Evolutionary conservation across 2,797 vertebrate genomes (phyloP), one percentile per base, ranked within the genome.

Genomic region (Acipenser ruthenus): DNA sequence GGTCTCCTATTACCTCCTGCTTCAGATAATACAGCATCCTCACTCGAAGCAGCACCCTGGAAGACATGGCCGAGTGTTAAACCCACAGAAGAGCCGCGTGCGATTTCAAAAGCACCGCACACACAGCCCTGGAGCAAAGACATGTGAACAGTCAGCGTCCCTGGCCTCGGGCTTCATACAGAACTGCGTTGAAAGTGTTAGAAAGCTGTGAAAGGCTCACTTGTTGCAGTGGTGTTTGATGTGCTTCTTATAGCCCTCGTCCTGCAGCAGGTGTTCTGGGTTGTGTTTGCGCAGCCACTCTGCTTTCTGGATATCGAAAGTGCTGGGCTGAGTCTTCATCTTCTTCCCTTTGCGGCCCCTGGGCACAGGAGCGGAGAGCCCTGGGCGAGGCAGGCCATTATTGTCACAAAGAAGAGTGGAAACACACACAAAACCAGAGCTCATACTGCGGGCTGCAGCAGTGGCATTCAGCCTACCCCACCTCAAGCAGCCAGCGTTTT

Each of bases 1-100:
- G 93, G 83, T 73, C 88, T 79, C 97, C 95, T 80, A 99, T 98
- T 75, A 99, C 93, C 89, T 99, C 97, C 86, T 99, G 97, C 84
- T 97, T 99, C 83, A 99, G 89, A 82, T 99, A 99, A 86, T 99
- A 99, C n/a, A 99, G 89, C 97, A 99, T 99, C 90, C 97, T 93
- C 77, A 99, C 97, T 80, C 97, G 90, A 79, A 99, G 92, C 85
- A 99, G 87, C 80, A 99, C 95, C 78, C 97, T 99, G 82, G 76
- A 73, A 50, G 78, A 63, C 81, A 80, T 85, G 49, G 55, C 8
- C 56, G 64, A 51, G 50, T 9, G 50, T 37, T n/a, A 51, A 51
- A 64, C 23, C 15, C 15, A 18, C 15, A 18, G 15, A 18, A 18
- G 15, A 18, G 23, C 23, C 23, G 2, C 4, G 23, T 37, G 23